These are phyloP conservation scores for Eucera pruinosa DNA, from an alignment of 2,888 invertebrate species.

Conservation along the genomic window DNA sequence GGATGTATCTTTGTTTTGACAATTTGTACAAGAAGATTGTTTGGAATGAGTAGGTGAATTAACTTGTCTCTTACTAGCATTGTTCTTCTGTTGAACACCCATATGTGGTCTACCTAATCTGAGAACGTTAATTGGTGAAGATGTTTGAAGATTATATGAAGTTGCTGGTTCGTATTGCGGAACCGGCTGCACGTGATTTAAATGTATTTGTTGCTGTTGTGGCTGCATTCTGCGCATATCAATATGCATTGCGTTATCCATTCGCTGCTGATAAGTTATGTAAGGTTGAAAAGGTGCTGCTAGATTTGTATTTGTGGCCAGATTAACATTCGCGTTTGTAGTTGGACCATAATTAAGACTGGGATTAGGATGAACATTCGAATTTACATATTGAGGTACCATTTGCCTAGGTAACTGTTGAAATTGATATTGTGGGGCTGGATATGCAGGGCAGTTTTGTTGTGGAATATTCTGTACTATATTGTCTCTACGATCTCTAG, in stretches of 20 bases:
- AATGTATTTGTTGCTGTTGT: constrained; percentile 67
- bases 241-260: constrained; percentile 71
- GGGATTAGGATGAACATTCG: constrained; percentile 72
- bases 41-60: constrained; percentile 73
- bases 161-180: constrained; percentile 64
- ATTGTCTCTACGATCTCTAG: constrained; percentile 67
- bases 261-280: constrained; percentile 64
- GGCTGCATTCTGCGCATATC: constrained; percentile 70
- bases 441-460: constrained; percentile 75
- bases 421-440: constrained; percentile 74
- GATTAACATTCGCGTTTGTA: constrained; percentile 51
- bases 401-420: constrained; percentile 75
- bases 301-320: constrained; percentile 66
- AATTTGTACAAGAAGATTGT: constrained; percentile 53
- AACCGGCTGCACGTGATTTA: constrained; percentile 65
- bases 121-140: constrained; percentile 58
- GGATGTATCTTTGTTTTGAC: constrained; percentile 61
- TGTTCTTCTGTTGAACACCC: constrained; percentile 72
- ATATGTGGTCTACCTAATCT: constrained; percentile 69
- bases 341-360: constrained; percentile 53
- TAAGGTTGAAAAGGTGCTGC: constrained; percentile 64
- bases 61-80: constrained; percentile 67
- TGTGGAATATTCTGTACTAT: constrained; percentile 70
- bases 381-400: constrained; percentile 75
- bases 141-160: constrained; percentile 52